Base-by-base conservation (phyloP, 2,113 vertebrate genomes). In the Ibidorhyncha struthersii region DNA sequence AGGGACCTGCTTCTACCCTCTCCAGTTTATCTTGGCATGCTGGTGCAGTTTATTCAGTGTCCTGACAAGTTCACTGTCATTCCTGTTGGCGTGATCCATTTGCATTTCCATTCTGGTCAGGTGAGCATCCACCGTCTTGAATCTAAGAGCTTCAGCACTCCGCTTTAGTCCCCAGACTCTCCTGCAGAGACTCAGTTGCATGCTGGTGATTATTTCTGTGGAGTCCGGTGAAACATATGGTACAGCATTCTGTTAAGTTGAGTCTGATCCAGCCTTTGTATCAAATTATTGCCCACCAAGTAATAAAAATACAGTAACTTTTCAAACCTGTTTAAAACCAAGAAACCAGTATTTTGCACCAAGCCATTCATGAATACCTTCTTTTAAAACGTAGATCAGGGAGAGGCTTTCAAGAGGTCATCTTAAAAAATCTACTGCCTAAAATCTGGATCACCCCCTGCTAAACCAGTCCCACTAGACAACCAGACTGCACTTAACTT, bases 31-130 rank as follows among this genome's bases (percentile, higher is more conserved):
- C 98, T 98, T 98, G 87, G 98, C 95, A 12, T 98, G 97, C 88
- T 98, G 94, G 91, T 98, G 98, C 63, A 98, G 95, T 95, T 98
- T 98, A 90, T 98, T 98, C 30, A 97, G 92, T 4, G 97, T 98
- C 90, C 97, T 96, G 89, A 98, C 95, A 74, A 98, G 95, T 93
- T 99, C 97, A 0, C 79, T 97, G 38, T 97, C 98, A 94, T 98
- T 98, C 77, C 95, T 97, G 71, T 98, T 98, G 87, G 98, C 96
- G 2, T 97, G 92, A 83, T 98, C 98, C 89, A 98, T 92, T 70
- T 98, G 98, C 89, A 98, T 98, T 97, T 98, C 98, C 97, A 98
- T 98, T 89, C 99, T 98, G 56, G 97, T 98, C 76, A 98, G 91
- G 77, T 98, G 98, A 4, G 93, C 96, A 96, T 98, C 98, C 98